These are phyloP conservation scores for Squalus acanthias DNA, from an alignment of 2,797 vertebrate genomes.

Conservation along the genomic window DNA sequence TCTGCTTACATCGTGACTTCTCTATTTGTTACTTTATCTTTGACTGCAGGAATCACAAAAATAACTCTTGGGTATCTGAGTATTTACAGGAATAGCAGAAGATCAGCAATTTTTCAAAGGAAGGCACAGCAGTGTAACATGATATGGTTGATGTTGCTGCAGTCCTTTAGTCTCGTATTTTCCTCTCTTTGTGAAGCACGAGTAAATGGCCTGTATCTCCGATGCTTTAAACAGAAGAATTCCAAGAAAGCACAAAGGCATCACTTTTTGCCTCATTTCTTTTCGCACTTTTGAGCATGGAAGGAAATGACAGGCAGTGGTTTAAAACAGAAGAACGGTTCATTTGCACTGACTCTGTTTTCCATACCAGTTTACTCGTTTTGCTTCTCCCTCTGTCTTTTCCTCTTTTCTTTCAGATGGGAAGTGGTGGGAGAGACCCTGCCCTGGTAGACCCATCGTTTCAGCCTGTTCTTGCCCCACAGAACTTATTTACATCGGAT, in stretches of 20 bases:
- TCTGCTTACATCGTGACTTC: not conserved
- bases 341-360: not conserved
- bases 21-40: not conserved
- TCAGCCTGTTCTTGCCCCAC: not conserved
- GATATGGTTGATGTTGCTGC: not conserved
- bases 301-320: not conserved
- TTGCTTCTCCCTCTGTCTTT: not conserved
- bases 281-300: not conserved
- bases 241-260: not conserved
- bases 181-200: not conserved
- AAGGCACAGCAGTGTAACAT: not conserved
- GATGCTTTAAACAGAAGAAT: not conserved
- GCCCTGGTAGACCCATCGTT: not conserved
- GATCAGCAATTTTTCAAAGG: not conserved
- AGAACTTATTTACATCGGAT: not conserved
- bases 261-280: not conserved
- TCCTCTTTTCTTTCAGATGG: not conserved
- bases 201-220: not conserved
- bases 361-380: not conserved
- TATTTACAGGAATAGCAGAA: not conserved
- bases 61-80: not conserved
- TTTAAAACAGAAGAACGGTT: not conserved
- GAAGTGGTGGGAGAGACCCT: not conserved
- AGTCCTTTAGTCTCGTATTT: not conserved
- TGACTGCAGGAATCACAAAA: not conserved